Conservation (phyloP, 2,888 invertebrate genomes). For the Aproaerema taeniolella region DNA sequence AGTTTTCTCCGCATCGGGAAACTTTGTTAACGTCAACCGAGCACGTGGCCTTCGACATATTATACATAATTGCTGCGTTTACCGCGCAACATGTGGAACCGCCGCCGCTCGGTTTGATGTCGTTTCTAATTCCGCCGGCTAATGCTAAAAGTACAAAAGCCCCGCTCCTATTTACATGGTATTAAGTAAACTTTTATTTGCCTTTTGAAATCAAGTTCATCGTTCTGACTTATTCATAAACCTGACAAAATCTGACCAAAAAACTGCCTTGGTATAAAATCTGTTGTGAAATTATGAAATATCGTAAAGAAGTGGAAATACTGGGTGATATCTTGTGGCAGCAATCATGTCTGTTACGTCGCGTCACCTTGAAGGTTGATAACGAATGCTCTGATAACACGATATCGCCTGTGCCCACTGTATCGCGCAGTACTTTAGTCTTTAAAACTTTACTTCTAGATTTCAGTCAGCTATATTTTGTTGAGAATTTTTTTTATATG, state of each 20-base stretch:
- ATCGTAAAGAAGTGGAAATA: slow-evolving; percentile 31
- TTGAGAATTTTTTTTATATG: too few species aligned
- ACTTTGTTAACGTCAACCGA: slow-evolving; percentile 76
- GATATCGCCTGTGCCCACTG: too few species aligned
- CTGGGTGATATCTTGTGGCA: slow-evolving; percentile 40
- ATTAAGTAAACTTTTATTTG: too few species aligned
- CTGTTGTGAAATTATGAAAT: slow-evolving; percentile 28
- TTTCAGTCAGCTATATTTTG: too few species aligned
- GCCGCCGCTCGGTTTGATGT: not conserved
- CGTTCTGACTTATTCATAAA: too few species aligned
- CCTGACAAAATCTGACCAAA: too few species aligned
- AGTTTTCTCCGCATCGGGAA: slow-evolving; percentile 75
- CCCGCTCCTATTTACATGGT: too few species aligned
- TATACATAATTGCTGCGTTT: slow-evolving; percentile 59
- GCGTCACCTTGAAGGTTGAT: slow-evolving; percentile 71
- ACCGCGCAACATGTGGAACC: slow-evolving; percentile 38
- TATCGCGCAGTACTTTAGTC: too few species aligned
- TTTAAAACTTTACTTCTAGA: too few species aligned
- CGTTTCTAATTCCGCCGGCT: too few species aligned
- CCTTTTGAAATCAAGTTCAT: too few species aligned
- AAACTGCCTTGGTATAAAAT: too few species aligned
- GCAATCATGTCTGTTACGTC: slow-evolving; percentile 58
- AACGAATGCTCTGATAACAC: slow-evolving; percentile 47
- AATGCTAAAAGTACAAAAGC: not conserved
- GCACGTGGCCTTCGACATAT: slow-evolving; percentile 72